Conservation (phyloP, 2,888 invertebrate species). For the Entomobrya proxima region DNA sequence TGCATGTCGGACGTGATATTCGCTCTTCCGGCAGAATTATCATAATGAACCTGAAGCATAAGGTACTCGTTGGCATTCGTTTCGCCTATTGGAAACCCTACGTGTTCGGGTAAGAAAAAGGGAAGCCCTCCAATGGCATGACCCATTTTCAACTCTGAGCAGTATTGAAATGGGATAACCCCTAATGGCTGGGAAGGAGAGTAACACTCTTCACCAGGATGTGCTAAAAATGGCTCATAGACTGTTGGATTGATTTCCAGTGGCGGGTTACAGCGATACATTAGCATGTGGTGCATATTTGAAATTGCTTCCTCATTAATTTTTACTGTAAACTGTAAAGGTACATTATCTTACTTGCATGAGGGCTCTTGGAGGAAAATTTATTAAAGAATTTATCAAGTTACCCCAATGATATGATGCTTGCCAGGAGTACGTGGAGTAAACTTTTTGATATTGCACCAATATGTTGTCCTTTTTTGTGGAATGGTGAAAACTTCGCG, state of each 20-base stretch:
- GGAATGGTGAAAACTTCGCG: conserved; percentile 4
- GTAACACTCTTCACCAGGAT: conserved; percentile 47
- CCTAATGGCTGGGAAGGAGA: neutral
- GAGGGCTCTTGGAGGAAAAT: too few relatives aligned
- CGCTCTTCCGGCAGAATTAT: conserved; percentile 19
- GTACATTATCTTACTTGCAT: too few relatives aligned
- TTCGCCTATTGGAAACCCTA: conserved; percentile 35
- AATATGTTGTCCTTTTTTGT: conserved; percentile 8
- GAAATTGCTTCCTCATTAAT: conserved; percentile 1
- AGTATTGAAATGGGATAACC: conserved; percentile 17
- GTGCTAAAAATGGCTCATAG: conserved; percentile 22
- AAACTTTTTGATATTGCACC: conserved; percentile 28
- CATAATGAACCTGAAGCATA: conserved; percentile 48
- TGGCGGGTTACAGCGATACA: conserved; percentile 8
- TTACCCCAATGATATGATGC: conserved; percentile 42
- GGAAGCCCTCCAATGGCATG: conserved; percentile 35
- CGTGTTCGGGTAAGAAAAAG: conserved; percentile 6
- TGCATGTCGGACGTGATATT: conserved; percentile 15
- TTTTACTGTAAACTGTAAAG: conserved; percentile 7
- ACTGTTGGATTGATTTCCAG: neutral
- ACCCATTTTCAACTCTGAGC: neutral
- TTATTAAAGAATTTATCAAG: neutral
- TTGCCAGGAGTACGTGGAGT: neutral
- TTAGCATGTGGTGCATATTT: conserved; percentile 34
- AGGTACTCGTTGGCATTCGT: conserved; percentile 37